phyloP scores from a whole-genome alignment of 1,140 invertebrate species.

The Epicauta chinensis region DNA sequence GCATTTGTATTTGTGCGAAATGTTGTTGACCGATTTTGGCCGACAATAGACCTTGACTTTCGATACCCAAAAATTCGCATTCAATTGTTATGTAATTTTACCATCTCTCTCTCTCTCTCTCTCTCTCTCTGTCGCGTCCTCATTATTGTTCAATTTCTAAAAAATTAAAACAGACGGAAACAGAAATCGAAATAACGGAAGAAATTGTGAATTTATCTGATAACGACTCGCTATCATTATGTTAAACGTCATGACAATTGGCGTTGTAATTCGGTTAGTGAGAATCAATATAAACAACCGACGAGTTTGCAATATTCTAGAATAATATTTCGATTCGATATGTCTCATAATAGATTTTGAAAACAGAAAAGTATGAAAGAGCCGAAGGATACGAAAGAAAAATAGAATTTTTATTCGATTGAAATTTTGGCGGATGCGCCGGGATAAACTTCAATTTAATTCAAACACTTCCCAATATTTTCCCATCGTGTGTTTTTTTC shows the following conservation, averaged over 20 bases:
- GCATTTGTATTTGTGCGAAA: slow-evolving; percentile 5
- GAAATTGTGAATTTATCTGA: slow-evolving; percentile 8
- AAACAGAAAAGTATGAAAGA: slow-evolving; percentile 1
- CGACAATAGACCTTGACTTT: slow-evolving; percentile 9
- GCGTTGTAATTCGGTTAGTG: background rate
- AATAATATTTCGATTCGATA: slow-evolving; percentile 1
- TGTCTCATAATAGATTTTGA: background rate
- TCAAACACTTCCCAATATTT: background rate
- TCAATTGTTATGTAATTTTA: too few species aligned
- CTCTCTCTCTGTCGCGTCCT: too few species aligned
- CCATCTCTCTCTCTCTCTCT: too few species aligned
- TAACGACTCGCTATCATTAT: slow-evolving; percentile 5
- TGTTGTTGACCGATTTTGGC: slow-evolving; percentile 13
- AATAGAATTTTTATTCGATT: slow-evolving; percentile 7
- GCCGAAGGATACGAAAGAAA: slow-evolving; percentile 3
- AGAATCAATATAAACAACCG: background rate
- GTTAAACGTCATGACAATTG: slow-evolving; percentile 1
- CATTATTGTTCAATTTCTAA: too few species aligned
- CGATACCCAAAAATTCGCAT: background rate
- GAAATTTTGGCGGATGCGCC: background rate
- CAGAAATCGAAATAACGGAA: background rate
- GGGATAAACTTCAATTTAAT: background rate
- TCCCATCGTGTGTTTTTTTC: too few species aligned
- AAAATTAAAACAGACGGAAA: too few species aligned
- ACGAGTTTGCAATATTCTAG: background rate